phyloP scores from a whole-genome alignment of 2,888 invertebrate genomes.

The Nephrotoma appendiculata region DNA sequence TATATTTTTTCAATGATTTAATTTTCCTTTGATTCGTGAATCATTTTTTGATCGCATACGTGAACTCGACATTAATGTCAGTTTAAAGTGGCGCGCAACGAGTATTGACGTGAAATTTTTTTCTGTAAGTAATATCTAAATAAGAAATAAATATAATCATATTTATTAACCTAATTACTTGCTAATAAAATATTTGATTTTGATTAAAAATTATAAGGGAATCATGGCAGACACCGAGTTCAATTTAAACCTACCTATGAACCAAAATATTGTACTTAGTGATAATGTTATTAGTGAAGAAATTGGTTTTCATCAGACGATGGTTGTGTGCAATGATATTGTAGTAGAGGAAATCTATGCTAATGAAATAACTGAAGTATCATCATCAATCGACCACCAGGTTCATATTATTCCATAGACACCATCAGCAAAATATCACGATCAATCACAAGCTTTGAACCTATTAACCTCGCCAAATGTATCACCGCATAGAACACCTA shows the following conservation, averaged over 20 bases:
- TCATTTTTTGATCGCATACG: too few relatives aligned
- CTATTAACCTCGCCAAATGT: background rate
- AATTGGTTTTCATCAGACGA: background rate
- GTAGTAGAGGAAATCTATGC: background rate
- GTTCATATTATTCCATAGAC: background rate
- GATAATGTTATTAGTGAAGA: background rate
- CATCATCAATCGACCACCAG: background rate
- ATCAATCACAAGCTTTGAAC: background rate
- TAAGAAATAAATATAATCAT: too few relatives aligned
- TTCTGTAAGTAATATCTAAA: too few relatives aligned
- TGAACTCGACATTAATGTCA: too few relatives aligned
- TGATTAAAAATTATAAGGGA: background rate
- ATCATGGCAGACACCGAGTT: background rate
- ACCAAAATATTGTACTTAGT: background rate
- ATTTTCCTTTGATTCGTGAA: too few relatives aligned
- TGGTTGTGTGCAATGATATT: background rate
- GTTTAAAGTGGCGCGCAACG: too few relatives aligned
- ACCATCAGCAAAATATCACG: too few relatives aligned
- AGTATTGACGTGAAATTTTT: too few relatives aligned
- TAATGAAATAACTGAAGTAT: background rate
- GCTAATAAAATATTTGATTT: too few relatives aligned
- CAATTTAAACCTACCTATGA: background rate
- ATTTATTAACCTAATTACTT: too few relatives aligned
- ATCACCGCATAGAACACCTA: background rate
- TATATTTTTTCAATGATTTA: too few relatives aligned